These are phyloP conservation scores for Rhyacichthys aspro DNA, from an alignment of 2,797 vertebrate genomes.

Conservation along the genomic window DNA sequence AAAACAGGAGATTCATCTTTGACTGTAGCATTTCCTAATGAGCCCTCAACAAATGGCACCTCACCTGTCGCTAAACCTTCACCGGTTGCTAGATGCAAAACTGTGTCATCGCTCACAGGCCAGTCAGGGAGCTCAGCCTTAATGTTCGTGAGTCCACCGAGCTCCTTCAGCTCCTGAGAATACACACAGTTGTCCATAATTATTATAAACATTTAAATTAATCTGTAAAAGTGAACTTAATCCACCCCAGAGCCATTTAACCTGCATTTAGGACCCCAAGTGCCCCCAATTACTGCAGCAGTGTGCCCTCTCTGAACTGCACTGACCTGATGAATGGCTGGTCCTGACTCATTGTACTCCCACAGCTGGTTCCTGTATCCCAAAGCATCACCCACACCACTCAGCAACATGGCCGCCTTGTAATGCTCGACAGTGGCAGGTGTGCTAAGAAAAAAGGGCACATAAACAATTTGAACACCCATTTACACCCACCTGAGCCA, in stretches of 20 bases:
- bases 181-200: neutral
- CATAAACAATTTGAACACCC: neutral
- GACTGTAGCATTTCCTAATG: conserved; percentile 7
- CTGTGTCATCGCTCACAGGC: conserved; percentile 88
- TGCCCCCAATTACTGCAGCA: neutral
- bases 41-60: conserved; percentile 34
- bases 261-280: no score
- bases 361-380: conserved; percentile 83
- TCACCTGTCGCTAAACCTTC: conserved; percentile 86
- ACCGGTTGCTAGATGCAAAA: conserved; percentile 87
- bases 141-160: conserved; percentile 83
- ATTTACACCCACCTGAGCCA: neutral
- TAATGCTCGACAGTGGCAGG: conserved; percentile 71
- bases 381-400: conserved; percentile 84
- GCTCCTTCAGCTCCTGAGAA: conserved; percentile 78
- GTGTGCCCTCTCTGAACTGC: neutral
- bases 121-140: conserved; percentile 81
- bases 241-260: neutral
- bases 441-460: conserved; percentile 11
- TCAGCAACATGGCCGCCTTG: conserved; percentile 85
- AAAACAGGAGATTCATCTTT: no score
- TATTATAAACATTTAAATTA: no score
- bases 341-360: conserved; percentile 81
- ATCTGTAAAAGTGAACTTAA: no score
- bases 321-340: conserved; percentile 77